Base-by-base conservation (phyloP, 2,113 vertebrate species). In the Oncorhynchus tshawytscha region DNA sequence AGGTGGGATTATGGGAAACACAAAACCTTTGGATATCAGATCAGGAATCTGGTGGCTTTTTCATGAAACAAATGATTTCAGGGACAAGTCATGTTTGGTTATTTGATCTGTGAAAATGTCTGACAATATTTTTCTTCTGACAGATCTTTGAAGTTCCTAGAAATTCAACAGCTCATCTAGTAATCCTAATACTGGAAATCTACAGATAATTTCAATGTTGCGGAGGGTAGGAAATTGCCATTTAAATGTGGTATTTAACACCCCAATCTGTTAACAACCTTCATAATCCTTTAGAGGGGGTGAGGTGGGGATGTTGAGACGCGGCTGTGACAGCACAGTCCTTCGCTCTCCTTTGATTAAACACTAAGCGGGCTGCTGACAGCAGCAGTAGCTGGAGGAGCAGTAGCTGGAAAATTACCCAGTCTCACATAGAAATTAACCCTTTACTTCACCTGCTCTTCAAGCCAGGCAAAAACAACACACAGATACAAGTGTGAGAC, bases 301-400 rank as follows among this genome's bases (percentile, higher is more conserved):
- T 39, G 24, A 6, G 25, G 66, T 27, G 51, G 51, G 51, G 66
- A 5, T 78, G 62, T 69, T 69, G 71, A 68, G 75, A 67, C 73
- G 31, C 67, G 68, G 20, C 27, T 72, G 68, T 62, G 15, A 70
- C 39, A 22, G 74, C 67, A 73, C 76, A 74, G 71, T 48, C 59
- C 72, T 76, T 78, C 54, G 62, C 73, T 45, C 39, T 45, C 39
- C 16, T 82, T 82, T 82, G 78, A 84, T 79, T 84, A 76, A 82
- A 78, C 66, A 62, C 75, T 77, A 75, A 24, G 59, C 20, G 72
- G 71, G 69, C 20, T 83, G 79, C 77, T 73, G 78, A 83, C 67
- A 51, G 54, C 65, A 75, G 78, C 68, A 57, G 62, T 54, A 18
- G 51, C 51, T 67, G 29, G 5, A 71, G 66, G 27, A 59, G 45